Evolutionary conservation across 2,888 invertebrate genomes (phyloP).

Genomic region (Spisula solida): DNA sequence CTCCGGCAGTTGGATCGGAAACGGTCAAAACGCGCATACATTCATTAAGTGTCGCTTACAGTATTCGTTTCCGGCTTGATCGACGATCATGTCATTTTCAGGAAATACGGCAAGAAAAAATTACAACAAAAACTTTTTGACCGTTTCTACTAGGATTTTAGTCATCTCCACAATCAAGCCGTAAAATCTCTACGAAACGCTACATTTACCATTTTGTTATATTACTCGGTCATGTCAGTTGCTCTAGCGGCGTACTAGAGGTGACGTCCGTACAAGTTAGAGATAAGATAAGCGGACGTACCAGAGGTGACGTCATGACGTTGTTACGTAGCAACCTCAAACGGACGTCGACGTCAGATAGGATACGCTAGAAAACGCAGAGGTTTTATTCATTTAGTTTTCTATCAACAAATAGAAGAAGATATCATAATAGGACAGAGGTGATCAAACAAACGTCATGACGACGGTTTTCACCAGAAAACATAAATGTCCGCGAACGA

Average conservation of each 20-base stretch:
- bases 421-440: background rate
- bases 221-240: background rate
- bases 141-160: too few species aligned
- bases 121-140: too few species aligned
- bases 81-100: too few species aligned
- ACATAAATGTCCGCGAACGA: slow-evolving; percentile 50
- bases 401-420: background rate
- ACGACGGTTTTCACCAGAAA: slow-evolving; percentile 64
- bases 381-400: background rate
- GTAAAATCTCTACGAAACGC: too few species aligned
- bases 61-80: too few species aligned
- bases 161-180: too few species aligned
- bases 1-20: too few species aligned
- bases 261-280: too few species aligned
- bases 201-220: background rate
- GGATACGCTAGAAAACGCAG: background rate
- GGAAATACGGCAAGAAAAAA: too few species aligned
- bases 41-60: too few species aligned
- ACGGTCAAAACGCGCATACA: too few species aligned
- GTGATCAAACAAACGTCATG: slow-evolving; percentile 27
- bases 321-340: slow-evolving; percentile 1
- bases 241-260: background rate
- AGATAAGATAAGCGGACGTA: background rate
- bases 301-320: background rate
- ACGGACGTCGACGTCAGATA: background rate